phyloP scores from a whole-genome alignment of 1,140 invertebrate genomes.

The Epicauta chinensis region DNA sequence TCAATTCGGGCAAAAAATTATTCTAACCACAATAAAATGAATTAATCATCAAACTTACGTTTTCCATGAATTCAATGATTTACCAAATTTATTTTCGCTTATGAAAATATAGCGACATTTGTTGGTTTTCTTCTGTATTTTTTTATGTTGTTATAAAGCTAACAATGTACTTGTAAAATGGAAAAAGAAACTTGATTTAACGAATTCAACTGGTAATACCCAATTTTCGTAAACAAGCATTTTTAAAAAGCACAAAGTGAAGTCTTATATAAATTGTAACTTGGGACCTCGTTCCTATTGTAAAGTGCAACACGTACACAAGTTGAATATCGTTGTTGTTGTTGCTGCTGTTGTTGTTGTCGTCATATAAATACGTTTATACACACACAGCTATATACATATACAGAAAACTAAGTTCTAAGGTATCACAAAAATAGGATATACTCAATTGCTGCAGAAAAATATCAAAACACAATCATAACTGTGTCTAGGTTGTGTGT shows the following conservation, averaged over 20 bases:
- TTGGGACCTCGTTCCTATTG: constrained; percentile 2
- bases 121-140: too few relatives aligned
- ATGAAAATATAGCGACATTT: too few relatives aligned
- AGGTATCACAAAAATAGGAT: constrained; percentile 16
- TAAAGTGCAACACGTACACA: constrained; percentile 5
- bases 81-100: too few relatives aligned
- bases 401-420: constrained; percentile 9
- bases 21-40: too few relatives aligned
- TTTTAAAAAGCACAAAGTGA: constrained; percentile 15
- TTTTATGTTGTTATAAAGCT: too few relatives aligned
- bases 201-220: constrained; percentile 7
- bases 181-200: neutral
- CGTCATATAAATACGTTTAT: neutral
- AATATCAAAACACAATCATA: constrained; percentile 18
- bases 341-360: too few relatives aligned
- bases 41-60: too few relatives aligned
- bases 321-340: too few relatives aligned
- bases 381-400: neutral
- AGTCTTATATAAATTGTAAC: constrained; percentile 4
- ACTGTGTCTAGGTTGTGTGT: constrained; percentile 4
- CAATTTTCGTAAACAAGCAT: constrained; percentile 18
- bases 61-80: too few relatives aligned
- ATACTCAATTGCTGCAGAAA: constrained; percentile 14
- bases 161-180: neutral
- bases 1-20: too few relatives aligned